Evolutionary conservation across 2,888 invertebrate species (phyloP), one percentile per base, ranked within the genome.

Genomic region (Tetragnatha montana): DNA sequence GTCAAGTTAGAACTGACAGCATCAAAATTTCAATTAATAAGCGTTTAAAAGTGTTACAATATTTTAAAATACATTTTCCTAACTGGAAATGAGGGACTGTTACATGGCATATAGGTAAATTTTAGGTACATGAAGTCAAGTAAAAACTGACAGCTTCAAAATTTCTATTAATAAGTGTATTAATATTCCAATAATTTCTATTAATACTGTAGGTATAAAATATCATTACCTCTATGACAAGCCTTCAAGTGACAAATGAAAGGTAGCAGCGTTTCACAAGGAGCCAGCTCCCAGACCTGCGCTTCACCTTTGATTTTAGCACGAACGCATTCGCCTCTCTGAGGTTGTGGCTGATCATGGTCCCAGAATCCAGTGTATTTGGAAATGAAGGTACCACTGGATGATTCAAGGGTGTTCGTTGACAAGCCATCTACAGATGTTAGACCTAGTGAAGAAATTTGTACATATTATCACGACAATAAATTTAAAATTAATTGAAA

Each of bases 311-410:
- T 91, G 85, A 93, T 91, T 87, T 92, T 92, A 73, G 93, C 93
- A 81, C 93, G 97, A 10, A 98, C 98, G 94, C 98, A 98, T 94
- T 98, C 97, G 80, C 98, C 98, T 49, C 96, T 95, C 92, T 95
- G 95, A 19, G 97, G 96, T 93, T 97, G 96, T 3, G 98, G 98
- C 94, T 98, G 98, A 92, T 96, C 95, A 91, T 97, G 94, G 82
- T 97, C 97, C 98, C 98, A 98, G 94, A 98, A 98, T 92, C 96
- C 96, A 91, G 97, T 97, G 93, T 98, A 98, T 94, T 98, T 98
- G 8, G 98, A 97, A 90, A 98, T 97, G 92, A 98, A 95, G 91
- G 96, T 95, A 84, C 98, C 98, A 83, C 97, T 97, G 49, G 98
- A 97, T 6, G 98, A 98, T 94, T 98, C 98, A 91, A 98, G 94